These are phyloP conservation scores for Neodiprion virginianus DNA, from an alignment of 1,140 invertebrate genomes.

Conservation along the genomic window DNA sequence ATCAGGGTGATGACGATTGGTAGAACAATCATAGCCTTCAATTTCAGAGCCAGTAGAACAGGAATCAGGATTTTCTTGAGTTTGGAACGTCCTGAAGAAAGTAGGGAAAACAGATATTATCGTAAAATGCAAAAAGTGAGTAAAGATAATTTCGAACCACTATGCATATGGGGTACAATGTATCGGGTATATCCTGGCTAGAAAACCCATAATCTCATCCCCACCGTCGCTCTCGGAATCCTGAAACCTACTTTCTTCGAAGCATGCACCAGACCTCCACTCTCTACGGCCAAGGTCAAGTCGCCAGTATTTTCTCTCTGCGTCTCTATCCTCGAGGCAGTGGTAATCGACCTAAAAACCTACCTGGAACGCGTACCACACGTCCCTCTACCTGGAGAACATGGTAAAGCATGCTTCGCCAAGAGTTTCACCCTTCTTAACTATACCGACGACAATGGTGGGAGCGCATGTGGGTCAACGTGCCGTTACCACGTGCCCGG, in stretches of 20 bases:
- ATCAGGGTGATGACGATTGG: conserved; percentile 69
- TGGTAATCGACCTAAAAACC: conserved; percentile 16
- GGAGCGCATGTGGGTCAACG: neutral
- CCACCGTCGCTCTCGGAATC: conserved; percentile 5
- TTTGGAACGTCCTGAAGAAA: conserved; percentile 66
- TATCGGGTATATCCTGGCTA: conserved; percentile 25
- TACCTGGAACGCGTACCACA: neutral
- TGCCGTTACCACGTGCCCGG: neutral
- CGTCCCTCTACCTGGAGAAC: neutral
- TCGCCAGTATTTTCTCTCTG: conserved; percentile 26
- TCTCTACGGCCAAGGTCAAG: conserved; percentile 47
- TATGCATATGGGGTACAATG: too few relatives aligned
- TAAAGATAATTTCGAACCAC: neutral
- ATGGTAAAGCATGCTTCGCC: neutral
- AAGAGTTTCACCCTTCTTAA: neutral
- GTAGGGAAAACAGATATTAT: conserved; percentile 22
- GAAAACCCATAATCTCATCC: neutral
- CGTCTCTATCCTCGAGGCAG: conserved; percentile 11
- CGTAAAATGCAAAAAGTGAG: neutral
- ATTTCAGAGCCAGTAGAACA: conserved; percentile 66
- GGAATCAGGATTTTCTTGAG: conserved; percentile 70
- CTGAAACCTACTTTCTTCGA: conserved; percentile 48
- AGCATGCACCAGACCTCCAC: conserved; percentile 1
- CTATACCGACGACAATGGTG: neutral
- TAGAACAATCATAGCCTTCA: conserved; percentile 69